phyloP scores from a whole-genome alignment of 2,797 vertebrate species.

The Steatocranus sp. region DNA sequence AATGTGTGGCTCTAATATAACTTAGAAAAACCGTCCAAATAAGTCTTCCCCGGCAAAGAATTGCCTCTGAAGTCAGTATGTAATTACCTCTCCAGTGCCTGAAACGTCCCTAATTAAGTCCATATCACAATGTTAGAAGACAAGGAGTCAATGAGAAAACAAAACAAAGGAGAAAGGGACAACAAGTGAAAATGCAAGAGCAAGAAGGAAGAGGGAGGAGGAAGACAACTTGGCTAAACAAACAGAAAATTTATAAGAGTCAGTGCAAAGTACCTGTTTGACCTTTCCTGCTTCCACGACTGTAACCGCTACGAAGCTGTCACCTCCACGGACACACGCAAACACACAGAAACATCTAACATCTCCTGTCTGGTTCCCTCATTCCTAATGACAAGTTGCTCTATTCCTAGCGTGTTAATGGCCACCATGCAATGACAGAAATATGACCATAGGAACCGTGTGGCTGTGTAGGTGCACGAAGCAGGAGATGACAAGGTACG shows the following conservation, averaged over 20 bases:
- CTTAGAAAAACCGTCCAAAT: constrained; percentile 29
- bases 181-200: neutral
- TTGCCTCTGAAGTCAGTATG: constrained; percentile 27
- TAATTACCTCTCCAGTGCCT: constrained; percentile 45
- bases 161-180: constrained; percentile 14
- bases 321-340: neutral
- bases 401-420: constrained; percentile 30
- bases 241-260: neutral
- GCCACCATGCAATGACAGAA: constrained; percentile 17
- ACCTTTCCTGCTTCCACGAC: constrained; percentile 14
- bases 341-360: constrained; percentile 1
- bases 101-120: constrained; percentile 45
- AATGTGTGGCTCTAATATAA: constrained; percentile 11
- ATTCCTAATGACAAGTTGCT: constrained; percentile 1
- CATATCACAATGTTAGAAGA: constrained; percentile 18
- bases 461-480: neutral
- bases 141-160: constrained; percentile 13
- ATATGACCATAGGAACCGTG: constrained; percentile 32
- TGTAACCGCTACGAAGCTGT: fast-evolving
- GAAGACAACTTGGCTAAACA: neutral
- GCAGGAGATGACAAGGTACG: neutral
- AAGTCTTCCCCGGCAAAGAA: neutral
- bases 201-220: neutral
- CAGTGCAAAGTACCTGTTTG: neutral
- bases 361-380: neutral